A percentile compares a stretch with the other conserved stretches of the same genome.
Evolutionary conservation across 2,797 vertebrate species (phyloP).

Genomic region (Echeneis naucrates): DNA sequence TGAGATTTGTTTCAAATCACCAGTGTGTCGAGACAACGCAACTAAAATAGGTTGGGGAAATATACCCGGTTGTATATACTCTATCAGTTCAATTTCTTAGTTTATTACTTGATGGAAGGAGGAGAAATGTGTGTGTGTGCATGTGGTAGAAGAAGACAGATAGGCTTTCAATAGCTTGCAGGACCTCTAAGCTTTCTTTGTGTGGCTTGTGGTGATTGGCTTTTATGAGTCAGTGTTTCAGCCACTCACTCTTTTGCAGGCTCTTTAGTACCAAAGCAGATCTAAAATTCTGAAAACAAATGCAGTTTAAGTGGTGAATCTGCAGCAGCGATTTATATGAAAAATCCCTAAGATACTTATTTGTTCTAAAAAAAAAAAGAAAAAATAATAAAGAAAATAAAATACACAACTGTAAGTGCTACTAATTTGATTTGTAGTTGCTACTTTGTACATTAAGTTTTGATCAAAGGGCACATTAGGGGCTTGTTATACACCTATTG

Average conservation of each 20-base stretch:
- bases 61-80: conserved; percentile 4
- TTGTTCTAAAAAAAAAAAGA: background rate
- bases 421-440: conserved; percentile 3
- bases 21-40: conserved; percentile 4
- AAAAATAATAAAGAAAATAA: too few species aligned
- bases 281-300: background rate
- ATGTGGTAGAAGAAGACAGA: background rate
- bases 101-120: background rate
- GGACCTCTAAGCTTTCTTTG: background rate
- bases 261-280: background rate
- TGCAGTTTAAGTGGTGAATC: conserved; percentile 11
- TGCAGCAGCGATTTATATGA: background rate
- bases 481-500: background rate
- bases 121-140: background rate
- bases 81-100: conserved; percentile 17
- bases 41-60: conserved; percentile 47
- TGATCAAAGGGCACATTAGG: background rate
- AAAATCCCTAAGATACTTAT: background rate
- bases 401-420: background rate
- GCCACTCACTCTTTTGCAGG: background rate
- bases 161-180: conserved; percentile 6
- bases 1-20: background rate
- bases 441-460: background rate
- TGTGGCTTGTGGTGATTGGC: background rate
- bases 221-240: background rate